Conservation (phyloP, 2,797 vertebrate genomes). For the Anguilla obscura region DNA sequence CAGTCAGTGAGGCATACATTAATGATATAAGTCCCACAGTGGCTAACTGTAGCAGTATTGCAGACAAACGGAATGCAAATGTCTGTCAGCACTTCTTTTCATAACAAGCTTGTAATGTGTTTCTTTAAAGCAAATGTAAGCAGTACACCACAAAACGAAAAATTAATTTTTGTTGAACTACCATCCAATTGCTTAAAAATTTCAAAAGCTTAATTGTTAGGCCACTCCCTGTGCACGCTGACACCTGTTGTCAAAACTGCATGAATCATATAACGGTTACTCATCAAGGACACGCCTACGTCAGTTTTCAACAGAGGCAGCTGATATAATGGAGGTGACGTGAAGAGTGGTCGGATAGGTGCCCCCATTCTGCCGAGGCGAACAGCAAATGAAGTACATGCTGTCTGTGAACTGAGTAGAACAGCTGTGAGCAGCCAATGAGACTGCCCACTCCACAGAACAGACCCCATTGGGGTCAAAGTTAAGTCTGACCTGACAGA, state of each 20-base stretch:
- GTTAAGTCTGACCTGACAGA: conserved; percentile 31
- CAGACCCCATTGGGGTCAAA: conserved; percentile 38
- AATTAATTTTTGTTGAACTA: background rate
- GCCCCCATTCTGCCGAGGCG: conserved; percentile 24
- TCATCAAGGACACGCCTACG: conserved; percentile 6
- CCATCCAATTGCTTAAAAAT: background rate
- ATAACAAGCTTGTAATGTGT: conserved; percentile 11
- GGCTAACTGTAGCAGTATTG: conserved; percentile 23
- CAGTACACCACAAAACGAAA: conserved; percentile 14
- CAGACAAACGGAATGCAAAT: background rate
- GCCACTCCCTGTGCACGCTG: background rate
- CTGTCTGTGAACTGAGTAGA: conserved; percentile 3
- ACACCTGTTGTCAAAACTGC: background rate
- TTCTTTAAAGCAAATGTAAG: background rate
- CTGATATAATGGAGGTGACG: background rate
- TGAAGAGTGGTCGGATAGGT: background rate
- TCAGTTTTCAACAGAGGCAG: conserved; percentile 7
- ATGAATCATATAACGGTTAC: background rate
- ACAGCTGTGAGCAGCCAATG: background rate
- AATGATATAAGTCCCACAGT: conserved; percentile 22
- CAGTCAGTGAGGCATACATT: conserved; percentile 24
- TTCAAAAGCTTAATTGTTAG: background rate
- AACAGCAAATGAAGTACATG: conserved; percentile 19
- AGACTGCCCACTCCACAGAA: background rate
- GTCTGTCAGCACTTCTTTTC: conserved; percentile 34